Percentiles rank a stretch among this genome's conserved stretches.
phyloP scores from a whole-genome alignment of 2,888 invertebrate genomes.

The Epirrita christyi region DNA sequence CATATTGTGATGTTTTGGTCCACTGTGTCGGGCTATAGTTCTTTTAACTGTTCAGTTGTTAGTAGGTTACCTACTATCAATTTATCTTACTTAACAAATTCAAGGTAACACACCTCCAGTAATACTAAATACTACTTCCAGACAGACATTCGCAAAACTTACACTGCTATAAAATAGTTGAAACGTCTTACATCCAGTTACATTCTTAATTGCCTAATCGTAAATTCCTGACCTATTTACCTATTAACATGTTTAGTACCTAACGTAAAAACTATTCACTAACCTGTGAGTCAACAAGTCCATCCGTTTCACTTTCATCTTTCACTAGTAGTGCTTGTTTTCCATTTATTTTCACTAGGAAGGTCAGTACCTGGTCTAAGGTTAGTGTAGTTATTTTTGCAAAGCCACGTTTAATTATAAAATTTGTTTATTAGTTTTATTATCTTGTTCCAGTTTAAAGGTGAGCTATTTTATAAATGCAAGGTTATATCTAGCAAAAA shows the following conservation, averaged over 20 bases:
- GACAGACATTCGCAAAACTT: constrained; percentile 14
- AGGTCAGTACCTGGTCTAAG: constrained; percentile 7
- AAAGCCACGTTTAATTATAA: constrained; percentile 12
- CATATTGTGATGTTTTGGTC: too few relatives aligned
- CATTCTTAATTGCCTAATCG: constrained; percentile 21
- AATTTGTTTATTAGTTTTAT: constrained; percentile 10
- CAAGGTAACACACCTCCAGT: too few relatives aligned
- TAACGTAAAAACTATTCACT: constrained; percentile 5
- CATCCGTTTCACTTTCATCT: constrained; percentile 38
- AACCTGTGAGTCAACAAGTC: constrained; percentile 24
- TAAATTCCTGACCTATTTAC: constrained; percentile 46
- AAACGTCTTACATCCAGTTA: constrained; percentile 17
- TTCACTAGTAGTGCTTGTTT: constrained; percentile 24
- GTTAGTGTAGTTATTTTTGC: constrained; percentile 15
- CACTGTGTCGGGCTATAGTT: too few relatives aligned
- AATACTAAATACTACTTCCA: background rate
- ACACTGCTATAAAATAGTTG: constrained; percentile 22
- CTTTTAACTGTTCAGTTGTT: too few relatives aligned
- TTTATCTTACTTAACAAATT: too few relatives aligned
- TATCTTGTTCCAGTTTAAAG: constrained; percentile 16
- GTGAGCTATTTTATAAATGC: constrained; percentile 16
- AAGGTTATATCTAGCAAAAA: constrained; percentile 7
- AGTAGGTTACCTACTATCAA: too few relatives aligned
- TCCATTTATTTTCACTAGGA: constrained; percentile 24
- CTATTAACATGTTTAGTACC: constrained; percentile 39